A percentile compares a stretch with the other conserved stretches of the same genome.
These are phyloP conservation scores for Erebia palarica DNA, from an alignment of 2,888 invertebrate genomes.

Conservation along the genomic window DNA sequence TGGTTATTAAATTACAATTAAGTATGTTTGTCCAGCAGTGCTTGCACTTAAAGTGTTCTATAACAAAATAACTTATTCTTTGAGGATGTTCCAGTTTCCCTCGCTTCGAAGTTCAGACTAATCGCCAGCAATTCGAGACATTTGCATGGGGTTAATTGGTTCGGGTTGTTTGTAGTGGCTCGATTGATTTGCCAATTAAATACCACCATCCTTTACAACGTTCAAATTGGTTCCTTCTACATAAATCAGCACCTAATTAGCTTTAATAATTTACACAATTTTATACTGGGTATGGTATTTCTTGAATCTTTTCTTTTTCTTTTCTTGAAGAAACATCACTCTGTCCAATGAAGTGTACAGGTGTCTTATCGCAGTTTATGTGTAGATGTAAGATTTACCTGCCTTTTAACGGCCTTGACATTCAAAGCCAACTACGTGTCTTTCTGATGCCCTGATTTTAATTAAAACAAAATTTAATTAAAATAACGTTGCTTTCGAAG, in stretches of 20 bases:
- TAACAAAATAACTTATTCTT: slow-evolving; percentile 13
- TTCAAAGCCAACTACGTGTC: no score
- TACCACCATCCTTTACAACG: slow-evolving; percentile 50
- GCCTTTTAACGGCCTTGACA: no score
- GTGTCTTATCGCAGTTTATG: no score
- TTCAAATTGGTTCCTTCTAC: slow-evolving; percentile 11
- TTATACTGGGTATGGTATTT: neutral
- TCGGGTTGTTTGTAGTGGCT: slow-evolving; percentile 56
- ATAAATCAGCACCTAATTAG: slow-evolving; percentile 1
- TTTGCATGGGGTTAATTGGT: slow-evolving; percentile 59
- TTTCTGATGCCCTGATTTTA: no score
- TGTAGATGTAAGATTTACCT: no score
- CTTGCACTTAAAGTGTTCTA: neutral
- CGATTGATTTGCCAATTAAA: slow-evolving; percentile 75
- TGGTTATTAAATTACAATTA: no score
- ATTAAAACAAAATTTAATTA: no score
- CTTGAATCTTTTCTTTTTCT: no score
- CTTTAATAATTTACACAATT: neutral
- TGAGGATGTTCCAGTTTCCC: slow-evolving; percentile 7
- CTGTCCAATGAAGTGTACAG: no score
- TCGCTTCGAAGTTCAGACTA: slow-evolving; percentile 24
- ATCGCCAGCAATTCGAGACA: slow-evolving; percentile 47
- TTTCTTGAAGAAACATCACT: no score
- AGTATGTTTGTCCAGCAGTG: neutral
- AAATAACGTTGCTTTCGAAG: no score